Conservation (phyloP, 1,140 invertebrate species). For the Conopomorpha cramerella region DNA sequence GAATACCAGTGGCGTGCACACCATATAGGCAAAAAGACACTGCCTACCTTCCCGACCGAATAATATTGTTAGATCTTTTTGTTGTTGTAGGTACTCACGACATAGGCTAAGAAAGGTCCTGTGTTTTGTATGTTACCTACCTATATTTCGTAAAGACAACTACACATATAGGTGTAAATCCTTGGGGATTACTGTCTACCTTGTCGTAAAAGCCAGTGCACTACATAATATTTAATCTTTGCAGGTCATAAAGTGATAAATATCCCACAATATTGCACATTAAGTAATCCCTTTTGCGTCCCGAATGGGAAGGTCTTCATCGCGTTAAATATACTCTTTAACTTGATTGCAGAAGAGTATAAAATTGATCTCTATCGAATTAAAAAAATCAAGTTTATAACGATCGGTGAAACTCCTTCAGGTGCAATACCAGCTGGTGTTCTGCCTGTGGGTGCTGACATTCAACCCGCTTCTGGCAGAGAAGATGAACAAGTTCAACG, state of each 20-base stretch:
- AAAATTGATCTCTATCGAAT: neutral
- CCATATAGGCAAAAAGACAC: too few species aligned
- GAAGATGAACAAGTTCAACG: conserved; percentile 97
- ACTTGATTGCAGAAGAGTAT: neutral
- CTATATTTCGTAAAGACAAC: too few species aligned
- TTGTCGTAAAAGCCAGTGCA: too few species aligned
- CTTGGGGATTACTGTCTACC: too few species aligned
- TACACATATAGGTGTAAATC: too few species aligned
- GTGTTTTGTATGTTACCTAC: too few species aligned
- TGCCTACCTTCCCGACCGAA: too few species aligned
- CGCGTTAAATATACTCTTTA: conserved; percentile 1
- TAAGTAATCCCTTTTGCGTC: neutral
- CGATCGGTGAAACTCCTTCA: conserved; percentile 65
- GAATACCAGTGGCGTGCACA: too few species aligned
- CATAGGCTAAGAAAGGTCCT: too few species aligned
- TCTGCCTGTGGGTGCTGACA: conserved; percentile 98
- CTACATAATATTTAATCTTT: too few species aligned
- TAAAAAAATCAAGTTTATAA: neutral
- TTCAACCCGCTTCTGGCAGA: conserved; percentile 93
- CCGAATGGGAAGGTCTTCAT: neutral
- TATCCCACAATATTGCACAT: neutral
- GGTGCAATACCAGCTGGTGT: conserved; percentile 98
- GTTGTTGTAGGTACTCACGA: too few species aligned
- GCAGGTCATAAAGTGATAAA: neutral
- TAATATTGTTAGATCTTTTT: too few species aligned